phyloP scores from a whole-genome alignment of 2,797 vertebrate species.

The Channallabes apus region DNA sequence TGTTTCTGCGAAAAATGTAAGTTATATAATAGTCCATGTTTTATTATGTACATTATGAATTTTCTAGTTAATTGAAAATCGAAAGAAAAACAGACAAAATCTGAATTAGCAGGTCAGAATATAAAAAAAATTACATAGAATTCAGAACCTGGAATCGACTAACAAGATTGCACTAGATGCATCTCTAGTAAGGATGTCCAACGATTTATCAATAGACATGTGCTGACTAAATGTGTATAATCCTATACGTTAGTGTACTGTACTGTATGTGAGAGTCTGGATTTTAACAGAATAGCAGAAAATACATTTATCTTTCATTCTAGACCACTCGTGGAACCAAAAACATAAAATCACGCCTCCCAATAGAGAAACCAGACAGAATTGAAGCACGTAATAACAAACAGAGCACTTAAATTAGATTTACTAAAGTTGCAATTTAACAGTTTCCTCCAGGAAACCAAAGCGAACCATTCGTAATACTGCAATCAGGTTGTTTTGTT shows the following conservation, averaged over 20 bases:
- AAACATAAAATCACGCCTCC: neutral
- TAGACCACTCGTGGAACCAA: neutral
- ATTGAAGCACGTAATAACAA: neutral
- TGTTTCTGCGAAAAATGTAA: too few species aligned
- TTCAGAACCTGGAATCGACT: too few species aligned
- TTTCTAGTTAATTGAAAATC: too few species aligned
- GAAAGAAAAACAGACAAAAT: too few species aligned
- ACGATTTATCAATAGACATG: neutral
- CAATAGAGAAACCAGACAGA: neutral
- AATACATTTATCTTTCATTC: neutral
- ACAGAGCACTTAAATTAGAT: neutral
- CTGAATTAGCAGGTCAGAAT: too few species aligned
- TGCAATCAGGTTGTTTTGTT: neutral
- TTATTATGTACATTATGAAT: too few species aligned
- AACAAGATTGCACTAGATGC: too few species aligned
- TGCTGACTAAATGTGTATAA: neutral
- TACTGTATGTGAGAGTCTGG: too few species aligned
- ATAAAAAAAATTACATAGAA: too few species aligned
- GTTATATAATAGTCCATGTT: too few species aligned
- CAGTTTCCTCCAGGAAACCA: neutral
- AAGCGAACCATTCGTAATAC: neutral
- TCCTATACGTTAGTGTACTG: neutral
- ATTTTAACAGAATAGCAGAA: constrained; percentile 2
- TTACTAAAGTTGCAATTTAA: neutral
- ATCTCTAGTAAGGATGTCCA: too few species aligned